These are phyloP conservation scores for Ostrea denselamellosa DNA, from an alignment of 1,140 invertebrate species.

Conservation along the genomic window DNA sequence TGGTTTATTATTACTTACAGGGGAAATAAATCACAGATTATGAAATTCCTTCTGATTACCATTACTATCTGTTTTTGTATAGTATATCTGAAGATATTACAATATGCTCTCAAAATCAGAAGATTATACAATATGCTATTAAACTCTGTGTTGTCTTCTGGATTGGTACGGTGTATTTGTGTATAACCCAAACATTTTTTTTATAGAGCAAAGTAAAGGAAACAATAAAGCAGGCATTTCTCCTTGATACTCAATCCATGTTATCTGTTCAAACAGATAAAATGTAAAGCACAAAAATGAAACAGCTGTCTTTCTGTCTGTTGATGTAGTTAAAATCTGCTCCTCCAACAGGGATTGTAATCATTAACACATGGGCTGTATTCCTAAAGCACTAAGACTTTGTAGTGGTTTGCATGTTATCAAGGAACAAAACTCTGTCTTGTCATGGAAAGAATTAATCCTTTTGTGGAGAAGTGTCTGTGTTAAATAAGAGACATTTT, in stretches of 20 bases:
- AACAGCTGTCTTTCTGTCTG: not conserved
- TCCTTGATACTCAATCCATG: not conserved
- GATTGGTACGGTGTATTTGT: too few species aligned
- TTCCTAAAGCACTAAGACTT: not conserved
- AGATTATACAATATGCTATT: too few species aligned
- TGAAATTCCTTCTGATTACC: too few species aligned
- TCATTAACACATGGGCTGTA: not conserved
- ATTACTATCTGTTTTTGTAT: too few species aligned
- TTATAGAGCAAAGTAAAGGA: not conserved
- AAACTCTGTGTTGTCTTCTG: too few species aligned
- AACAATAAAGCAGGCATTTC: not conserved
- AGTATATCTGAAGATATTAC: too few species aligned
- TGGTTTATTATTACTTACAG: too few species aligned
- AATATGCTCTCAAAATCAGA: too few species aligned
- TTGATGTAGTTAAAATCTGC: not conserved
- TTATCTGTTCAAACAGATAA: not conserved
- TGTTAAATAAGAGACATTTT: not conserved
- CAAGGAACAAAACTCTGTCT: not conserved
- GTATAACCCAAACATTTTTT: too few species aligned
- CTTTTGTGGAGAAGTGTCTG: not conserved
- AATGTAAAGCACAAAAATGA: not conserved
- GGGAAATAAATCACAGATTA: too few species aligned
- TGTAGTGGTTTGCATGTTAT: not conserved
- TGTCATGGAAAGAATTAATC: not conserved
- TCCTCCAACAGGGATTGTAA: not conserved